phyloP scores from a whole-genome alignment of 2,113 vertebrate species.

The Toxostoma redivivum region DNA sequence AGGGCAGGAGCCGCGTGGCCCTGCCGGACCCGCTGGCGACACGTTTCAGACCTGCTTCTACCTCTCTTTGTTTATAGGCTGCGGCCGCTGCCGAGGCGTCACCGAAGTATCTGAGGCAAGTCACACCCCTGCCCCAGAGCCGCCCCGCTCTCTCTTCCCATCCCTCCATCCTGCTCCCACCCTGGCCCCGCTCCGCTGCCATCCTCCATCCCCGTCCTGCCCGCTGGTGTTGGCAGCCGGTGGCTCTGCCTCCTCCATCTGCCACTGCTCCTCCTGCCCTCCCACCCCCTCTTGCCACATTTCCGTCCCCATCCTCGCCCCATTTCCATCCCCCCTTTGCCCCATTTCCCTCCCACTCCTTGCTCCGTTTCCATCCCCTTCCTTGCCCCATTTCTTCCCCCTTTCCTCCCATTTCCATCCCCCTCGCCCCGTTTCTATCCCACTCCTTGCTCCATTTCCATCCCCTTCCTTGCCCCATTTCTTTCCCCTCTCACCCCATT shows the following conservation, averaged over 20 bases:
- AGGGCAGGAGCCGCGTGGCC: conserved; percentile 8
- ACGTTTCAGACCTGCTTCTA: conserved; percentile 66
- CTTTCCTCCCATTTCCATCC: background rate
- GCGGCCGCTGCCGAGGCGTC: conserved; percentile 74
- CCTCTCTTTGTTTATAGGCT: conserved; percentile 84
- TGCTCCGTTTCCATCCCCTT: too few relatives aligned
- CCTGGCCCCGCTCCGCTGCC: background rate
- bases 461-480: background rate
- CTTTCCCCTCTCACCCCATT: background rate
- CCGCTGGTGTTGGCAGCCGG: background rate
- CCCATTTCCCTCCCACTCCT: background rate
- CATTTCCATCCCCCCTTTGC: background rate
- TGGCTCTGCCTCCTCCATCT: background rate
- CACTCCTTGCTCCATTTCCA: background rate
- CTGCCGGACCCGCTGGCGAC: conserved; percentile 42
- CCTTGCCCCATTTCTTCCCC: background rate
- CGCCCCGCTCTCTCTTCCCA: conserved; percentile 51
- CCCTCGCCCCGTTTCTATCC: background rate
- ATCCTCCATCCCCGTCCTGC: background rate
- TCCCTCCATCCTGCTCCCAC: background rate
- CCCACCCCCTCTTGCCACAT: background rate
- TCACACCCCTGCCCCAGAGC: conserved; percentile 59
- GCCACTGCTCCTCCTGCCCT: background rate
- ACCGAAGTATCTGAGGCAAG: conserved; percentile 80
- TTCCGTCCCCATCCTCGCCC: background rate